Evolutionary conservation across 2,113 vertebrate species (phyloP).

Genomic region (Psilopogon haemacephalus): DNA sequence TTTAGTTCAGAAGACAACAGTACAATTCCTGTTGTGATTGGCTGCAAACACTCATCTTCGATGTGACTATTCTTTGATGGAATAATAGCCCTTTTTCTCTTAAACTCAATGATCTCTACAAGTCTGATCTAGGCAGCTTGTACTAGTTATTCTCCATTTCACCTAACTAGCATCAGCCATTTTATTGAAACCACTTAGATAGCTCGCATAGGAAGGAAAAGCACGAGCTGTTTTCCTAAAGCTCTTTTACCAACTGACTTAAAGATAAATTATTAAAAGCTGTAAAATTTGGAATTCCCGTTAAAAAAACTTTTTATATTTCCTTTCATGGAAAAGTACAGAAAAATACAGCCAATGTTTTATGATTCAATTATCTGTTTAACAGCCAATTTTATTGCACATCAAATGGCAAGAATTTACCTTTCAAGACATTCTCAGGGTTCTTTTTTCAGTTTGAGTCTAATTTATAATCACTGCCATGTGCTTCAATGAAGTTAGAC

Average conservation of each 20-base stretch:
- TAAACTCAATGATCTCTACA: neutral
- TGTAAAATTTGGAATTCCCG: neutral
- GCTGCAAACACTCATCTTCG: neutral
- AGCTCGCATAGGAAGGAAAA: neutral
- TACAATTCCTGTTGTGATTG: neutral
- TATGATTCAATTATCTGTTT: neutral
- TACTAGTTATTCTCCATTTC: neutral
- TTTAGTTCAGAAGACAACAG: neutral
- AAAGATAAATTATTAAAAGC: neutral
- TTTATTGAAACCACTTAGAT: neutral
- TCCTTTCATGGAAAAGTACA: neutral
- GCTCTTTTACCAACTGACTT: neutral
- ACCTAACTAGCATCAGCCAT: neutral
- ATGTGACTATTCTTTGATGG: fast-evolving
- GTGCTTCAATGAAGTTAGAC: neutral
- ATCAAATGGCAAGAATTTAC: neutral
- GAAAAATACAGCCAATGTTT: neutral
- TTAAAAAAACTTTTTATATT: neutral
- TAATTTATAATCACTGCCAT: neutral
- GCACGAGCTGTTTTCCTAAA: neutral
- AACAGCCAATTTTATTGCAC: neutral
- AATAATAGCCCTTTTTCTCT: neutral
- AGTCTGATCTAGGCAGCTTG: neutral
- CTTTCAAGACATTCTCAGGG: neutral
- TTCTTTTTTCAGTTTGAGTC: neutral